Evolutionary conservation across 2,797 vertebrate genomes (phyloP), one percentile per base, ranked within the genome.

Genomic region (Lerista edwardsae): DNA sequence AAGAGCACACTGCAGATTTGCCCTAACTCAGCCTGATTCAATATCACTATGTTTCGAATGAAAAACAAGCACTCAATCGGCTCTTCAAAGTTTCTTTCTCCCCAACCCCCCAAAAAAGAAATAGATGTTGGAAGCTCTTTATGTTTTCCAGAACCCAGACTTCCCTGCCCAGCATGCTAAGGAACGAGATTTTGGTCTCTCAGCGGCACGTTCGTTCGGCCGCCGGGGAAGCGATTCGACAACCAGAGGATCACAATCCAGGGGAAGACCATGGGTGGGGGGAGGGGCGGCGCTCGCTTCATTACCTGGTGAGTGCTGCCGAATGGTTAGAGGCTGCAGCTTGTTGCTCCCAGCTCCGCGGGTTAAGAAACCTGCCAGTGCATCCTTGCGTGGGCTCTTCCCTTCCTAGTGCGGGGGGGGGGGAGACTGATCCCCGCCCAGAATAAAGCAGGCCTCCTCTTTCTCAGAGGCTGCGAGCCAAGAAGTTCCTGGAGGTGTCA

Each of bases 401-500:
- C 95, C 95, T 96, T 95, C 96, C 95, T 96, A 94, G 94, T 94
- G 96, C 95, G 96, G 93, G 84, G 90, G 84, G 89, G 87, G 85
- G 80, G 82, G 86, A 1, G 27, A 62, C 90, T 64, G 86, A 84
- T 78, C 67, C 83, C 84, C 92, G 95, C 97, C 97, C 97, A 97
- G 98, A 98, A 98, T 98, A 98, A 95, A 88, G 69, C 47, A 82
- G 65, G 11, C 80, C 86, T 41, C 31, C 81, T 77, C 27, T 39
- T 80, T 86, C 84, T 39, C 87, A 68, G 86, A 89, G 89, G 93
- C 90, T 62, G 82, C 51, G 79, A 75, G 88, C 59, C 55, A 72
- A 78, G 59, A 44, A 82, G 75, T 62, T 61, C 76, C 82, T 23
- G 51, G 62, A 75, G 74, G 77, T n/a, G 27, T 4, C 57, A 67